Evolutionary conservation across 2,797 vertebrate genomes (phyloP).

Genomic region (Mormyrops boulengeri): DNA sequence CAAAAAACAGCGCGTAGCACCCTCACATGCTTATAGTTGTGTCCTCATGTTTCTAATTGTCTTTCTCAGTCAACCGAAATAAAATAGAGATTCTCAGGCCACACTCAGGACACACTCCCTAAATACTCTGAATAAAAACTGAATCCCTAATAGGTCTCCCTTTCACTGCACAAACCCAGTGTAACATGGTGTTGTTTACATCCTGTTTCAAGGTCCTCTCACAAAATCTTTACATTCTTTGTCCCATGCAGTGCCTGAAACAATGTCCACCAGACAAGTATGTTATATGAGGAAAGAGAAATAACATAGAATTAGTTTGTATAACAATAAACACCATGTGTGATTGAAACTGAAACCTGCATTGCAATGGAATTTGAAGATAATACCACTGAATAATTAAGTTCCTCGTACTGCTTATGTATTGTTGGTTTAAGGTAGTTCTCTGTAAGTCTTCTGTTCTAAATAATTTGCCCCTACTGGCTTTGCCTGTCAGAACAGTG

Average conservation of each 20-base stretch:
- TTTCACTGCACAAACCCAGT: background rate
- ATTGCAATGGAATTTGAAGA: background rate
- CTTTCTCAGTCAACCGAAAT: background rate
- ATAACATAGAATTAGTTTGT: background rate
- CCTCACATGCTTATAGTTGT: background rate
- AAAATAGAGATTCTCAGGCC: background rate
- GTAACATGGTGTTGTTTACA: background rate
- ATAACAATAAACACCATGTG: background rate
- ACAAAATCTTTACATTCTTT: background rate
- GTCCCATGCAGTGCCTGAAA: background rate
- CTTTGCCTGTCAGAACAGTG: background rate
- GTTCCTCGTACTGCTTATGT: background rate
- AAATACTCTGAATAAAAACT: background rate
- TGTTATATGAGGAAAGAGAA: background rate
- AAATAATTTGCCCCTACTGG: background rate
- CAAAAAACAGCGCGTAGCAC: background rate
- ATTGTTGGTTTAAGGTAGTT: background rate
- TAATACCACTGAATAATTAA: background rate
- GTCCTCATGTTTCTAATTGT: background rate
- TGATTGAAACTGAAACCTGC: background rate
- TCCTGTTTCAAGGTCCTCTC: background rate
- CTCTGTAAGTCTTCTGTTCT: background rate
- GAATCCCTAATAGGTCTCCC: background rate
- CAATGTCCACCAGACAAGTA: background rate
- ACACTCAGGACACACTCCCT: background rate